These are phyloP conservation scores for Piprites chloris DNA, from an alignment of 2,113 vertebrate genomes.

Conservation along the genomic window DNA sequence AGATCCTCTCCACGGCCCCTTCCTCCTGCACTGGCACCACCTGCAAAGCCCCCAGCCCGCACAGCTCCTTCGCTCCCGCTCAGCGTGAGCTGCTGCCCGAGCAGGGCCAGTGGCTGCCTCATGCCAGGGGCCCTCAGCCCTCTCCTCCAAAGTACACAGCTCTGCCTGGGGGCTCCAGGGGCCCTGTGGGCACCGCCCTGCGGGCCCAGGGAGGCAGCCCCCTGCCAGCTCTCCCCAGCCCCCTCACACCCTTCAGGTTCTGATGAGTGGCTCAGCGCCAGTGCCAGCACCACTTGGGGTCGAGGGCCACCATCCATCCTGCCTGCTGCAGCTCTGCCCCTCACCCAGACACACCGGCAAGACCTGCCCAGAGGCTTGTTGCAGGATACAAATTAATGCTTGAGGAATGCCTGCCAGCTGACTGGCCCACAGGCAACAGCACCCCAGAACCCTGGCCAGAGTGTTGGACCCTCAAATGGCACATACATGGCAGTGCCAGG, in stretches of 20 bases:
- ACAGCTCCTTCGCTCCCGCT: not conserved
- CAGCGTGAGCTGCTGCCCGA: not conserved
- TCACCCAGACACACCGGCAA: not conserved
- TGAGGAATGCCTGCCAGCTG: not conserved
- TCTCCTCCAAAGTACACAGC: not conserved
- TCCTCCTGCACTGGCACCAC: not conserved
- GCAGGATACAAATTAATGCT: not conserved
- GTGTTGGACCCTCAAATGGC: not conserved
- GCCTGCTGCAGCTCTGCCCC: not conserved
- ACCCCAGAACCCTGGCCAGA: not conserved
- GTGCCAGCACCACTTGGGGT: too few relatives aligned
- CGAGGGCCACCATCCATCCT: not conserved
- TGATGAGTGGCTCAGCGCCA: accelerated
- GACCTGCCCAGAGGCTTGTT: not conserved
- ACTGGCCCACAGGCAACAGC: not conserved
- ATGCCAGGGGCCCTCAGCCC: not conserved
- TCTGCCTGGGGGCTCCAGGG: too few relatives aligned
- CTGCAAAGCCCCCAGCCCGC: accelerated
- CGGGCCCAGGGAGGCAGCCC: not conserved
- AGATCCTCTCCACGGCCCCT: not conserved
- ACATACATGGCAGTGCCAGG: not conserved
- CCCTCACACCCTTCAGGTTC: not conserved
- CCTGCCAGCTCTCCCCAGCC: not conserved
- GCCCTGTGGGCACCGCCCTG: not conserved
- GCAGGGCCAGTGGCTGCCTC: accelerated